phyloP scores from a whole-genome alignment of 2,888 invertebrate species.

The Abscondita cerata region DNA sequence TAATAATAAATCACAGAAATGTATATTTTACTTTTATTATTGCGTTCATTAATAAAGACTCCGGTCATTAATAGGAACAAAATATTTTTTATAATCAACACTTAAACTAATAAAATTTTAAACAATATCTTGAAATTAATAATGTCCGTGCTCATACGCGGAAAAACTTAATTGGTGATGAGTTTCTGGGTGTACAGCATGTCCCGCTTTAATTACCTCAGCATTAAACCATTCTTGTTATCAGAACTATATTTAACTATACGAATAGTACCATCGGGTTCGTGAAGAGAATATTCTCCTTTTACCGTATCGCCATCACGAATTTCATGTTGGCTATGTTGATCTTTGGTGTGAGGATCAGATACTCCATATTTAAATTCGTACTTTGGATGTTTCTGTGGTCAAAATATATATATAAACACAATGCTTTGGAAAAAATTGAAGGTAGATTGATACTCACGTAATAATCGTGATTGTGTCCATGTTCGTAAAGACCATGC shows the following conservation, averaged over 20 bases:
- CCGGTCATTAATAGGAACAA: too few species aligned
- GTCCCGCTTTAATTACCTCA: constrained; percentile 32
- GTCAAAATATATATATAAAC: too few species aligned
- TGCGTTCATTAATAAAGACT: too few species aligned
- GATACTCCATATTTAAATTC: constrained; percentile 66
- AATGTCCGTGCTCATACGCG: background rate
- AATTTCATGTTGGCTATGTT: constrained; percentile 64
- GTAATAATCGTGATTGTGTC: too few species aligned
- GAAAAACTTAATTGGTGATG: background rate
- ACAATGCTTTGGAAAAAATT: too few species aligned
- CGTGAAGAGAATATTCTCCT: constrained; percentile 60
- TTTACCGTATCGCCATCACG: constrained; percentile 62
- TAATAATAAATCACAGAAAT: too few species aligned
- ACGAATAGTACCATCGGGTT: constrained; percentile 62
- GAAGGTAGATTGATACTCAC: too few species aligned
- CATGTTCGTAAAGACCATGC: too few species aligned
- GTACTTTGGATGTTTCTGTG: constrained; percentile 71
- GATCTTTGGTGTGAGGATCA: constrained; percentile 65
- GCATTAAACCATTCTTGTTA: constrained; percentile 59
- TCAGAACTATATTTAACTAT: constrained; percentile 63
- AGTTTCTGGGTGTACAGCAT: constrained; percentile 40
- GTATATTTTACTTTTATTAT: too few species aligned
- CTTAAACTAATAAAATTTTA: too few species aligned
- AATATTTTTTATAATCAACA: too few species aligned
- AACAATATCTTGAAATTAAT: too few species aligned